Conservation (phyloP, 1,140 invertebrate species). For the Danaus melanippus region DNA sequence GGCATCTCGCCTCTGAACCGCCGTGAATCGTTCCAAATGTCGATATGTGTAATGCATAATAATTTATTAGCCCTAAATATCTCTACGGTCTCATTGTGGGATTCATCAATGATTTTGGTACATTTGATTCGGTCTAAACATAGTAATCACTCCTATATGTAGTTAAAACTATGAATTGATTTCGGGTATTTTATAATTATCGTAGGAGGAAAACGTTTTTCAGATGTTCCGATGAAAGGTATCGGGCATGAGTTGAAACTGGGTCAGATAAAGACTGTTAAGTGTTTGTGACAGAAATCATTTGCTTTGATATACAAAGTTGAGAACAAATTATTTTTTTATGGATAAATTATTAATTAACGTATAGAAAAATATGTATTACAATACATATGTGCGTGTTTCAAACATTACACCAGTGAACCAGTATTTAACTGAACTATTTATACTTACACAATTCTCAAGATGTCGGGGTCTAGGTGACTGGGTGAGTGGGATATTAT, state of each 20-base stretch:
- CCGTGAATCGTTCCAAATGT: slow-evolving; percentile 23
- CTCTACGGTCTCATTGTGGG: too few relatives aligned
- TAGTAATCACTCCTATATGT: too few relatives aligned
- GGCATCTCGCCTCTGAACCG: slow-evolving; percentile 22
- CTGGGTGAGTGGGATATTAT: slow-evolving; percentile 21
- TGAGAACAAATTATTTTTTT: too few relatives aligned
- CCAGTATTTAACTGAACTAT: slow-evolving; percentile 17
- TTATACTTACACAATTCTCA: slow-evolving; percentile 9
- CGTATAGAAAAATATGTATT: not conserved
- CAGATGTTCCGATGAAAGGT: too few relatives aligned
- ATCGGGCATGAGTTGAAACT: too few relatives aligned
- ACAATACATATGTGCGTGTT: not conserved
- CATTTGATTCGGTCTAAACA: not conserved
- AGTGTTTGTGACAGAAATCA: too few relatives aligned
- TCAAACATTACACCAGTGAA: slow-evolving; percentile 9
- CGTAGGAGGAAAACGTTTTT: too few relatives aligned
- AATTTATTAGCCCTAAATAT: slow-evolving; percentile 17
- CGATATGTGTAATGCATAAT: slow-evolving; percentile 28
- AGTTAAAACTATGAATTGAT: too few relatives aligned
- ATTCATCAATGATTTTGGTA: slow-evolving; percentile 1
- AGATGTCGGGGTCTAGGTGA: slow-evolving; percentile 11
- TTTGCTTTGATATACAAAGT: too few relatives aligned
- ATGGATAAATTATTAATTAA: too few relatives aligned
- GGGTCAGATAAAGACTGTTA: too few relatives aligned
- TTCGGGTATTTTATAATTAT: too few relatives aligned